phyloP scores from a whole-genome alignment of 1,140 invertebrate genomes.

The Nasonia giraulti region DNA sequence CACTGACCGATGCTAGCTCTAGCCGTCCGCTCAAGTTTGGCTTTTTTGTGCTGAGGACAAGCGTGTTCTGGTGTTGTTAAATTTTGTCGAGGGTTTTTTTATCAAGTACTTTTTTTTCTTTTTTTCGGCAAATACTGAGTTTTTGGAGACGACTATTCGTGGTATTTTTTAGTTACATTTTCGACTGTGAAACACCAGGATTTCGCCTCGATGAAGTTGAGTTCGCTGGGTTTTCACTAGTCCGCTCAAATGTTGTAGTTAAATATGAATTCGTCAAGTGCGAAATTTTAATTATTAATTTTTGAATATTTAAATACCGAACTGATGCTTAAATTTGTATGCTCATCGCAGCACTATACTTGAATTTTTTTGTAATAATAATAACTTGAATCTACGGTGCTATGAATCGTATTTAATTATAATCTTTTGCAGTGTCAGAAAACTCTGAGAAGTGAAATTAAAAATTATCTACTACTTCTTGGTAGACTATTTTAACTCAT shows the following conservation, averaged over 20 bases:
- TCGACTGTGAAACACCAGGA: neutral
- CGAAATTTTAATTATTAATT: neutral
- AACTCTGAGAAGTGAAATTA: constrained; percentile 2
- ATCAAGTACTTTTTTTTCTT: neutral
- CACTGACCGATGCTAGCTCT: constrained; percentile 61
- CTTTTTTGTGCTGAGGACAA: neutral
- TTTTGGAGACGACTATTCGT: neutral
- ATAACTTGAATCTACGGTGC: too few relatives aligned
- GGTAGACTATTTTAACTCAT: neutral
- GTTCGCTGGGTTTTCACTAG: neutral
- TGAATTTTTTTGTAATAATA: too few relatives aligned
- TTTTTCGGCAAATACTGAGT: neutral
- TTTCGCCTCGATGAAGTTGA: neutral
- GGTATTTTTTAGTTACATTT: neutral
- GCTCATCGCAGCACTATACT: too few relatives aligned
- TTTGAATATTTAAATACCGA: neutral
- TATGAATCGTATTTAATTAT: too few relatives aligned
- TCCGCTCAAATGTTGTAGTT: neutral
- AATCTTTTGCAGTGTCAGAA: too few relatives aligned
- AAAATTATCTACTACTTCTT: neutral
- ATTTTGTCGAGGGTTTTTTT: neutral
- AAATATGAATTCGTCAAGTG: neutral
- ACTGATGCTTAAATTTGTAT: too few relatives aligned
- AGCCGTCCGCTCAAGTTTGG: neutral
- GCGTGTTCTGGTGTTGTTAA: neutral